These are phyloP conservation scores for Diabrotica balteata DNA, from an alignment of 2,888 invertebrate species.

Conservation along the genomic window DNA sequence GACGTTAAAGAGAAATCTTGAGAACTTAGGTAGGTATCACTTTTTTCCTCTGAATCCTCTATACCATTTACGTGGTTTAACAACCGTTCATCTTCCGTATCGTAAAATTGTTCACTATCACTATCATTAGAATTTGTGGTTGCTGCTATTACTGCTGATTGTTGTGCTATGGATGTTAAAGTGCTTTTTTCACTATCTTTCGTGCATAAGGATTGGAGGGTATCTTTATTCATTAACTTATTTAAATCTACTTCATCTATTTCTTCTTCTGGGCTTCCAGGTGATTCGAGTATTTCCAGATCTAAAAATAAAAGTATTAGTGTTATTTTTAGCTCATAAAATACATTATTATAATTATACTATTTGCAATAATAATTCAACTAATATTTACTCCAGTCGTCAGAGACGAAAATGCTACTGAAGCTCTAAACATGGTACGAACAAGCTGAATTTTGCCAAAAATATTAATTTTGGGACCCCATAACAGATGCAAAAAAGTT, in stretches of 20 bases:
- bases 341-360: too few relatives aligned
- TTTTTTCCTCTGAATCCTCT: conserved; percentile 13
- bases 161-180: conserved; percentile 46
- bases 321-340: too few relatives aligned
- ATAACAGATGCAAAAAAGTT: too few relatives aligned
- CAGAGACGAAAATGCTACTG: too few relatives aligned
- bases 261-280: conserved; percentile 73
- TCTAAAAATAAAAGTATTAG: conserved; percentile 62
- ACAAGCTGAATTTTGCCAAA: too few relatives aligned
- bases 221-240: conserved; percentile 56
- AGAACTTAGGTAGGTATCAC: conserved; percentile 36
- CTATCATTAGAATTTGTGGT: conserved; percentile 51
- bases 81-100: conserved; percentile 52
- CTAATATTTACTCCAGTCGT: too few relatives aligned
- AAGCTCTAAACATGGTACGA: too few relatives aligned
- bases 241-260: conserved; percentile 47
- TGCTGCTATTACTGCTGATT: conserved; percentile 49
- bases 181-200: background rate
- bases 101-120: conserved; percentile 64
- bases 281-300: conserved; percentile 71
- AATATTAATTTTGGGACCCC: too few relatives aligned
- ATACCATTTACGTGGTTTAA: conserved; percentile 23
- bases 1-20: conserved; percentile 43
- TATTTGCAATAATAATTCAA: too few relatives aligned
- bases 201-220: conserved; percentile 56